Percentiles rank a stretch among this genome's conserved stretches.
Conservation (phyloP, 2,888 invertebrate genomes). For the Rhagonycha lutea region DNA sequence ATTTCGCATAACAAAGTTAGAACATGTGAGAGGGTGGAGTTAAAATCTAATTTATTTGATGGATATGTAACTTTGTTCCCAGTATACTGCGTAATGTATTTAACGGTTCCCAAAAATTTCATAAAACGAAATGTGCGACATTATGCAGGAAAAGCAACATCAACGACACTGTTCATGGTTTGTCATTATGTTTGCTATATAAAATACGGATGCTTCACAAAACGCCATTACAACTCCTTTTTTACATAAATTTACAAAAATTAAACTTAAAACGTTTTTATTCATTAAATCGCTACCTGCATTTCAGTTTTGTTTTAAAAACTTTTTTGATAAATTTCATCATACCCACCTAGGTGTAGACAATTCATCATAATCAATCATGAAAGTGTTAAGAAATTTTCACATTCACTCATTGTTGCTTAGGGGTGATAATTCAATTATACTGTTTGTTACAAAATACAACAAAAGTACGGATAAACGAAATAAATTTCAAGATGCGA, state of each 20-base stretch:
- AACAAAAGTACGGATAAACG: neutral
- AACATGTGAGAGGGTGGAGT: slow-evolving; percentile 26
- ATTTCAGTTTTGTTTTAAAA: neutral
- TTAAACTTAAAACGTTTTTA: neutral
- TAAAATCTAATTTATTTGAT: slow-evolving; percentile 30
- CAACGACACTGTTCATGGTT: slow-evolving; percentile 13
- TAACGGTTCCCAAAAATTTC: slow-evolving; percentile 23
- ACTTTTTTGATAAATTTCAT: neutral
- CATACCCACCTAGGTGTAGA: neutral
- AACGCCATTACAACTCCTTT: neutral
- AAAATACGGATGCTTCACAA: neutral
- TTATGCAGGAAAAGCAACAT: slow-evolving; percentile 10
- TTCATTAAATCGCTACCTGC: neutral
- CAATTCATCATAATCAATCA: neutral
- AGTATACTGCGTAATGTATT: slow-evolving; percentile 25
- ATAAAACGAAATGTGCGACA: slow-evolving; percentile 24
- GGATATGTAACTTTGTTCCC: slow-evolving; percentile 29
- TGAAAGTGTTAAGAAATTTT: neutral
- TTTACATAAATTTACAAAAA: neutral
- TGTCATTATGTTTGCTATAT: slow-evolving; percentile 6
- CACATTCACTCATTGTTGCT: neutral
- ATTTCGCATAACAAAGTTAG: slow-evolving; percentile 29
- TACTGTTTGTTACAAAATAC: neutral
- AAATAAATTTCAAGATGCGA: neutral
- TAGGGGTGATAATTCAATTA: neutral